Conservation (phyloP, 1,140 invertebrate species). For the Monochamus saltuarius region DNA sequence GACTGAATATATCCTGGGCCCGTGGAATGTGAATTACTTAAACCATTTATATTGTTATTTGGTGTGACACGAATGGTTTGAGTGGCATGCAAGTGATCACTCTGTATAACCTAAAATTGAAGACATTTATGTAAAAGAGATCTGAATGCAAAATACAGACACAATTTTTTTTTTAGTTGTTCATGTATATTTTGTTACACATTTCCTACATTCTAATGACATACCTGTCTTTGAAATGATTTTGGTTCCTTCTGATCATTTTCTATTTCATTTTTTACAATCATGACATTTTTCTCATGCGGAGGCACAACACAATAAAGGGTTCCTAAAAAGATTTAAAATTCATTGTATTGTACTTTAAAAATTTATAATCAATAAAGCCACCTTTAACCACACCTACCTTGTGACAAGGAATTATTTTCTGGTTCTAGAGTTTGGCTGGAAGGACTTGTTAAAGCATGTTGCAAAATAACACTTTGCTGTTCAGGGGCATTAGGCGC, state of each 20-base stretch:
- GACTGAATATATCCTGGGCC: conserved; percentile 23
- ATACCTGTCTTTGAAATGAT: conserved; percentile 39
- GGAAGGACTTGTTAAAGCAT: conserved; percentile 19
- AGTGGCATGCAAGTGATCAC: conserved; percentile 37
- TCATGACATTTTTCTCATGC: conserved; percentile 45
- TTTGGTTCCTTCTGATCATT: conserved; percentile 37
- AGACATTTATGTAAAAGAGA: background rate
- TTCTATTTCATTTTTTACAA: conserved; percentile 45
- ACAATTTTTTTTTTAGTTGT: background rate
- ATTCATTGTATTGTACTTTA: background rate
- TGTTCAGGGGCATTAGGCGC: conserved; percentile 10
- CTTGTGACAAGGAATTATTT: conserved; percentile 8
- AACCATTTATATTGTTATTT: conserved; percentile 29
- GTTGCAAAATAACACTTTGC: conserved; percentile 21
- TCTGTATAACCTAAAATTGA: conserved; percentile 43
- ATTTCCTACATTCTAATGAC: background rate
- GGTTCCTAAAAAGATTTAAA: conserved; percentile 29
- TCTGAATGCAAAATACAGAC: background rate
- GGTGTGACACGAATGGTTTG: conserved; percentile 32
- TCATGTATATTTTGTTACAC: background rate
- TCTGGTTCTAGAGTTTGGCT: conserved; percentile 6
- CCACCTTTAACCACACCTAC: background rate
- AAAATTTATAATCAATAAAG: background rate
- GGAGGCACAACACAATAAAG: conserved; percentile 43
- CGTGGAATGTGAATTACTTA: conserved; percentile 30